phyloP scores from a whole-genome alignment of 2,888 invertebrate genomes.

The Diplolepis rosae region DNA sequence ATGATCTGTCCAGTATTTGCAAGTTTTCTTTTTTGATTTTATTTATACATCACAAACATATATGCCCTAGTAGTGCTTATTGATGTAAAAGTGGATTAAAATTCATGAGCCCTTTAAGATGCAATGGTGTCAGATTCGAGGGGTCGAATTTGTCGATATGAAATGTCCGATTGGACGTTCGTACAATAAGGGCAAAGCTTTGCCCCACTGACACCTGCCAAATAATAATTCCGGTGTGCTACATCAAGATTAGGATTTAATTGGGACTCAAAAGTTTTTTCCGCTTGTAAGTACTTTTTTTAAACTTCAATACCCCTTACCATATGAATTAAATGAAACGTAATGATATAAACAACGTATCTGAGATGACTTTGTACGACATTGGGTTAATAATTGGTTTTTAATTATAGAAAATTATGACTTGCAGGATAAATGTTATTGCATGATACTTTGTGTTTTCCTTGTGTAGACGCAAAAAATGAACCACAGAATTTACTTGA shows the following conservation, averaged over 20 bases:
- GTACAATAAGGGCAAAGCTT: conserved; percentile 35
- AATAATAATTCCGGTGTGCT: conserved; percentile 38
- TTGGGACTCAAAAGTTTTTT: conserved; percentile 30
- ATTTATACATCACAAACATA: not conserved
- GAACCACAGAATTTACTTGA: too few relatives aligned
- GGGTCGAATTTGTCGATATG: not conserved
- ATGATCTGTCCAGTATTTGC: not conserved
- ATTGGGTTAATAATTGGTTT: too few relatives aligned
- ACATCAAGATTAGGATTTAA: conserved; percentile 29
- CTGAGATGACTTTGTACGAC: too few relatives aligned
- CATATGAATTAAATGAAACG: too few relatives aligned
- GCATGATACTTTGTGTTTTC: too few relatives aligned
- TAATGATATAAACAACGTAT: too few relatives aligned
- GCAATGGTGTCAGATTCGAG: not conserved
- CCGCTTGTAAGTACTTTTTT: conserved; percentile 40
- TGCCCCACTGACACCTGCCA: conserved; percentile 40
- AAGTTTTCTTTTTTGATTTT: not conserved
- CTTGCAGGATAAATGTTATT: too few relatives aligned
- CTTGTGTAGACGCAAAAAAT: too few relatives aligned
- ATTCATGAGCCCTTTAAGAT: not conserved
- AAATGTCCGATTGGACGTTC: conserved; percentile 28
- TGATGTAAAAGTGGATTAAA: not conserved
- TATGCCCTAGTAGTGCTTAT: not conserved
- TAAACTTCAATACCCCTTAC: too few relatives aligned
- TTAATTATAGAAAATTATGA: too few relatives aligned